Evolutionary conservation across 53 echinoderm and acorn worm genomes (phyloP), one percentile per base, ranked within the genome.

Genomic region (Arbacia lixula): DNA sequence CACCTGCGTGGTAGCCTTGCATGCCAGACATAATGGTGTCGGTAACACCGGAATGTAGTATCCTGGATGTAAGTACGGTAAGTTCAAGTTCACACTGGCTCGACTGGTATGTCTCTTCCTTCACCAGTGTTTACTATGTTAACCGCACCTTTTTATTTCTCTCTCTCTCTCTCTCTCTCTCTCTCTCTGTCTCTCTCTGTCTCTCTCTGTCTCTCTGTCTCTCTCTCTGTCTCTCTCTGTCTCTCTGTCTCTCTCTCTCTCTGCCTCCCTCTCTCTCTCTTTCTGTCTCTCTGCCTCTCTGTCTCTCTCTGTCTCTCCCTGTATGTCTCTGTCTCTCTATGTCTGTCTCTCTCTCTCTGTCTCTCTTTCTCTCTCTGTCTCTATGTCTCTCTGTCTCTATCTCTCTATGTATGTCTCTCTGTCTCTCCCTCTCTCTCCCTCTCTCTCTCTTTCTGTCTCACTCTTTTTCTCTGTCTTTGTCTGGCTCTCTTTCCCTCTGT

Each of bases 261-360:
- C 25, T 0, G 5, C 5, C 1, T 16, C 61, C 61, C 61, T 8
- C 61, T 33, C 9, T 32, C 4, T 1, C 30, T 16, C 9, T 2
- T 32, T 27, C 60, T 1, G 12, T 2, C 60, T 60, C 30, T 60
- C 30, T 26, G 1, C 32, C 4, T 28, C 3, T 31, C 31, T 31
- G 2, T 61, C 61, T 61, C 61, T 56, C 57, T 56, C 57, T 56
- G 6, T 56, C 57, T 56, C 57, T 56, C 57, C 8, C 2, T 56
- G 24, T 56, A 24, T 55, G 6, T 21, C 57, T 5, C 24, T 25
- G 6, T 25, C 8, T 3, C 29, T 28, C 57, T 8, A 28, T 57
- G 25, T n/a, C n/a, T n/a, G n/a, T n/a, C n/a, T 56, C 24, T 56
- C 57, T 56, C 57, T 56, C 57, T 21, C 2, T 56, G 24, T 56